Evolutionary conservation across 1,140 invertebrate genomes (phyloP).

Genomic region (Holcopasites calliopsidis): DNA sequence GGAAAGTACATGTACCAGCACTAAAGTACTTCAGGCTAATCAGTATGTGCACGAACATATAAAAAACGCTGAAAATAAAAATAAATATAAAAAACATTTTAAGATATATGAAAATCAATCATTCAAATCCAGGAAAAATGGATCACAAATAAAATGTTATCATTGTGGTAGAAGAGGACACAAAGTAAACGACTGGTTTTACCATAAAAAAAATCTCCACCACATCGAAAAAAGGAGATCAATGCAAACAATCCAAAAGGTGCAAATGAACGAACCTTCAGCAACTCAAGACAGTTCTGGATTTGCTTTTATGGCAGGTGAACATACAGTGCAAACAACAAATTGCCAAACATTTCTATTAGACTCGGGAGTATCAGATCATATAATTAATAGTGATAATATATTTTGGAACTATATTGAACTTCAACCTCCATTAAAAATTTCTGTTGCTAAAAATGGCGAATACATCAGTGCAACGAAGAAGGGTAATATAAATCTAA

Average conservation of each 20-base stretch:
- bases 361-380: neutral
- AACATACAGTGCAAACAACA: too few species aligned
- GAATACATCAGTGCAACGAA: neutral
- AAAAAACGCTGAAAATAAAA: neutral
- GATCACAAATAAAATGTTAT: neutral
- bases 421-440: neutral
- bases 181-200: neutral
- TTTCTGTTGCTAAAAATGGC: neutral
- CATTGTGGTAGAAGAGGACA: constrained; percentile 9
- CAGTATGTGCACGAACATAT: neutral
- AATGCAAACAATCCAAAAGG: neutral
- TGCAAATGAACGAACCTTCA: neutral
- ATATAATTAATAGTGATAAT: neutral
- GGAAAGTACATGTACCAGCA: neutral
- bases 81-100: neutral
- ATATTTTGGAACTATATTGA: neutral
- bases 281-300: neutral
- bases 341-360: neutral
- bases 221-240: neutral
- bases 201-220: neutral
- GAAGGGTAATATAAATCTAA: neutral
- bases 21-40: neutral
- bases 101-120: too few species aligned
- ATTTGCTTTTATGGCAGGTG: neutral
- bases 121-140: neutral